phyloP scores from a whole-genome alignment of 92 coral and sea anemone genomes.

The Chrysogorgia sp. region DNA sequence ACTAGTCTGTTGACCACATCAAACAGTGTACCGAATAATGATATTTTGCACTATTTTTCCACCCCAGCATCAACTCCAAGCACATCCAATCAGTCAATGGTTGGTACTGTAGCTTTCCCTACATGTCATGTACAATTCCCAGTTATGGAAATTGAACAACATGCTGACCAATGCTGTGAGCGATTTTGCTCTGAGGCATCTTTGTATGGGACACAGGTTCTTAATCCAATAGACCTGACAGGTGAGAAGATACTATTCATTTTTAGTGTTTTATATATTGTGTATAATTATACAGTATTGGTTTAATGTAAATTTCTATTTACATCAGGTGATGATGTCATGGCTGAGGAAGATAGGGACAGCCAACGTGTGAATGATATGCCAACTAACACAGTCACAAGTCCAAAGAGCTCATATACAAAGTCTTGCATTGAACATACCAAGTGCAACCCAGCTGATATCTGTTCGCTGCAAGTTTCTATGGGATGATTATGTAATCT shows the following conservation, averaged over 20 bases:
- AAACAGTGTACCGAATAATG: no score
- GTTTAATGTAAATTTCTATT: neutral
- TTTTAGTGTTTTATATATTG: no score
- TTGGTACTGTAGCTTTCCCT: no score
- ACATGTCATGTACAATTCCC: no score
- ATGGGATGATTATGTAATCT: neutral
- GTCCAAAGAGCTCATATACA: neutral
- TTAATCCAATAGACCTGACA: conserved; percentile 1
- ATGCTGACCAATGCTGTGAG: no score
- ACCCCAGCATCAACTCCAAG: no score
- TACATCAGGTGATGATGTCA: neutral
- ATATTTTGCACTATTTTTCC: no score
- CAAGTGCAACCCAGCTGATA: conserved; percentile 27
- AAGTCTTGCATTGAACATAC: conserved; percentile 1
- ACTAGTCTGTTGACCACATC: no score
- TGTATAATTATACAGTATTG: no score
- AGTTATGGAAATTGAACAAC: no score
- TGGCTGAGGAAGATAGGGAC: no score
- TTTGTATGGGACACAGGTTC: neutral
- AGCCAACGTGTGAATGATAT: neutral
- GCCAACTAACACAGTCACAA: neutral
- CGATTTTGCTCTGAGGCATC: neutral
- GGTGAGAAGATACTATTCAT: neutral
- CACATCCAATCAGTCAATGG: no score
- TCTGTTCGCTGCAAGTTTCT: conserved; percentile 16